phyloP scores from a whole-genome alignment of 2,888 invertebrate species.

The Seira ritae region DNA sequence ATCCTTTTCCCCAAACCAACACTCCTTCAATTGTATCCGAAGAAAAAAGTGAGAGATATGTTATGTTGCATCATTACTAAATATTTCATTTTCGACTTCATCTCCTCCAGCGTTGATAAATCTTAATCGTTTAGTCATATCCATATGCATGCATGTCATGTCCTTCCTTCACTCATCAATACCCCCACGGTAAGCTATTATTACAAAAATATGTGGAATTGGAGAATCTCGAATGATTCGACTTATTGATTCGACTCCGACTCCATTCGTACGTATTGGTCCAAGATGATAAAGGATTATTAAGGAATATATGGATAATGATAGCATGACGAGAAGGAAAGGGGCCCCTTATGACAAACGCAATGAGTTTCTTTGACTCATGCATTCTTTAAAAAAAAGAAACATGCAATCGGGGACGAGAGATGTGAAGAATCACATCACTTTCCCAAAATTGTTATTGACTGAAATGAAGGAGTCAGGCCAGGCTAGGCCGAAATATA shows the following conservation, averaged over 20 bases:
- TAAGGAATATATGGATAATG: slow-evolving; percentile 4
- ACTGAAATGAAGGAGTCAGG: background rate
- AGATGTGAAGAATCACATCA: background rate
- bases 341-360: background rate
- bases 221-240: background rate
- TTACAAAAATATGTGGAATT: slow-evolving; percentile 10
- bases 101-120: slow-evolving; percentile 14
- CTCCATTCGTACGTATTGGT: background rate
- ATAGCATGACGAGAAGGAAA: slow-evolving; percentile 1
- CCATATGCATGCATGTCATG: background rate
- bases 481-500: slow-evolving; percentile 8
- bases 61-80: slow-evolving; percentile 8
- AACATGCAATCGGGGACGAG: background rate
- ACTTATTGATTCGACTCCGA: background rate
- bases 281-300: background rate
- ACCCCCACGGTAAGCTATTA: slow-evolving; percentile 3
- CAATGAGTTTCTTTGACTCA: background rate
- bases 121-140: slow-evolving; percentile 1
- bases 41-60: background rate
- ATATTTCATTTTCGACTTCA: background rate
- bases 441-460: background rate
- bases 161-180: background rate
- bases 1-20: background rate
- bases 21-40: background rate
- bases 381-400: background rate